Evolutionary conservation across 1,140 invertebrate genomes (phyloP).

Genomic region (Globodera ellingtonae): DNA sequence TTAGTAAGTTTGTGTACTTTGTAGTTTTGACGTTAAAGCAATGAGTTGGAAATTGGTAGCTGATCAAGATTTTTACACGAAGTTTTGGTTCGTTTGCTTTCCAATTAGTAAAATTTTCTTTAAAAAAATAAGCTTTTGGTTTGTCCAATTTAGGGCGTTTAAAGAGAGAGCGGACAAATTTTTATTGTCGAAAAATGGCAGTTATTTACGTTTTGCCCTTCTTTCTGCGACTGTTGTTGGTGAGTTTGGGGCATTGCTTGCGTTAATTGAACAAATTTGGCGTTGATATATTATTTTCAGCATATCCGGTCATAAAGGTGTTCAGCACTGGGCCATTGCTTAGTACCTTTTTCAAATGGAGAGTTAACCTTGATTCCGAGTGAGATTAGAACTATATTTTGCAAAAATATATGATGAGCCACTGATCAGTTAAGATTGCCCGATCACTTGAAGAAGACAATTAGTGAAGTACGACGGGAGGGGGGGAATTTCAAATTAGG

Average conservation of each 20-base stretch:
- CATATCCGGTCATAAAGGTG: slow-evolving; percentile 14
- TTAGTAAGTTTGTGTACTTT: too few relatives aligned
- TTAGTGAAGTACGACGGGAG: not conserved
- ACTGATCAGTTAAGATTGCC: slow-evolving; percentile 13
- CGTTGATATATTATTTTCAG: slow-evolving; percentile 2
- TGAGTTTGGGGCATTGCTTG: not conserved
- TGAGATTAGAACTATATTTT: slow-evolving; percentile 4
- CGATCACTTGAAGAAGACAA: slow-evolving; percentile 8
- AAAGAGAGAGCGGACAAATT: slow-evolving; percentile 26
- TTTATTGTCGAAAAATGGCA: slow-evolving; percentile 9
- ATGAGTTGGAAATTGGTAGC: too few relatives aligned
- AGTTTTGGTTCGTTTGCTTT: slow-evolving; percentile 16
- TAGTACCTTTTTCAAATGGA: slow-evolving; percentile 17
- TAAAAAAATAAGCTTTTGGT: too few relatives aligned
- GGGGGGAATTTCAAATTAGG: not conserved
- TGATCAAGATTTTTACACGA: slow-evolving; percentile 3
- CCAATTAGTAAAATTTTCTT: not conserved
- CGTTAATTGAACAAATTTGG: not conserved
- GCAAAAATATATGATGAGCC: too few relatives aligned
- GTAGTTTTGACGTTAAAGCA: too few relatives aligned
- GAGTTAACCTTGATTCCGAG: slow-evolving; percentile 12
- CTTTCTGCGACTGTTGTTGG: slow-evolving; percentile 15
- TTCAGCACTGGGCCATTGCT: slow-evolving; percentile 29
- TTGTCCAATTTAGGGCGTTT: slow-evolving; percentile 1
- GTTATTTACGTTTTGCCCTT: slow-evolving; percentile 8